Conservation (phyloP, 1,140 invertebrate genomes). For the Pollicipes pollicipes region DNA sequence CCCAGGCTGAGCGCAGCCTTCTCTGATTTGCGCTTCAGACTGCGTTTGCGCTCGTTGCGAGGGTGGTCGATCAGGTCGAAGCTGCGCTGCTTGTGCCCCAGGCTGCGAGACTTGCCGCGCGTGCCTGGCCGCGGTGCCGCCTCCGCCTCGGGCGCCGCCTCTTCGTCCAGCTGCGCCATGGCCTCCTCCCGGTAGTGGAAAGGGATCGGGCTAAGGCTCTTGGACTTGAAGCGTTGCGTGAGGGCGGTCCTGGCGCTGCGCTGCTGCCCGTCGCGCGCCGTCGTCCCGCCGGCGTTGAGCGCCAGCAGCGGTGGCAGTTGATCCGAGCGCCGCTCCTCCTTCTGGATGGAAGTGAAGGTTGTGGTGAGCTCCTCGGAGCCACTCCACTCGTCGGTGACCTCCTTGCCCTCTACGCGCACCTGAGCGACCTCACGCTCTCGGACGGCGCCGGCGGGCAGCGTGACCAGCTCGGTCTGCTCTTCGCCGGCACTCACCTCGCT, state of each 20-base stretch:
- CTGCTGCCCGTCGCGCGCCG: no score
- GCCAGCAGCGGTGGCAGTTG: neutral
- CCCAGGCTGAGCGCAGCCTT: neutral
- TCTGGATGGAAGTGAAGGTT: neutral
- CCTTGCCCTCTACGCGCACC: neutral
- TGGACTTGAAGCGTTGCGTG: neutral
- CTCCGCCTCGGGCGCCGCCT: neutral
- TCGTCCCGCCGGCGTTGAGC: neutral
- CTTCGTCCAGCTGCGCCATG: neutral
- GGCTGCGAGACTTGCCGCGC: neutral
- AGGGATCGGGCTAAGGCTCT: neutral
- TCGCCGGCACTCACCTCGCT: neutral
- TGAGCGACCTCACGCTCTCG: neutral
- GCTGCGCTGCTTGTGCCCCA: neutral
- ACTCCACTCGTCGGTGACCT: neutral
- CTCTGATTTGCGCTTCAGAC: neutral
- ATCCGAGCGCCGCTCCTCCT: neutral
- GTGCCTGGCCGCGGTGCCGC: neutral
- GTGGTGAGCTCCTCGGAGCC: neutral
- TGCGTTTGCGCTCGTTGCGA: neutral
- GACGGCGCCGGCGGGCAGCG: neutral
- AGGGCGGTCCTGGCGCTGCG: no score
- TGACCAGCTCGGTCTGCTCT: neutral
- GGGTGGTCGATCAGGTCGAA: neutral
- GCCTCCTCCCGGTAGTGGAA: neutral